Percentiles rank a stretch among this genome's conserved stretches.
Conservation (phyloP, 1,140 invertebrate genomes). For the Lycorma delicatula region DNA sequence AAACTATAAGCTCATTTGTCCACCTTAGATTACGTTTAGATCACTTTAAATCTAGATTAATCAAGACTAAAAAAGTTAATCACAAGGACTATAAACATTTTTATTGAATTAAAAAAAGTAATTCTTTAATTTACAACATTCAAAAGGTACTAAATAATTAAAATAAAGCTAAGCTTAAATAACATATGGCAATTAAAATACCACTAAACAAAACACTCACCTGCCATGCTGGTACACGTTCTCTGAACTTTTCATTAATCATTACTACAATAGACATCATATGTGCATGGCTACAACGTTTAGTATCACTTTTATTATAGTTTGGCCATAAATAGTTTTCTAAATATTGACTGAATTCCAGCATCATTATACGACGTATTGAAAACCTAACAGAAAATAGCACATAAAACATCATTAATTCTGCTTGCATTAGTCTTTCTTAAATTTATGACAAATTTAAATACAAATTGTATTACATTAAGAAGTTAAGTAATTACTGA, state of each 20-base stretch:
- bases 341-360: slow-evolving; percentile 95
- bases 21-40: no score
- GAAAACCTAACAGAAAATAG: no score
- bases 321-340: slow-evolving; percentile 98
- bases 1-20: no score
- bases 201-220: slow-evolving; percentile 44
- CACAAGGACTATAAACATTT: no score
- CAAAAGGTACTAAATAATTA: no score
- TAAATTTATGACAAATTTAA: not conserved
- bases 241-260: slow-evolving; percentile 97
- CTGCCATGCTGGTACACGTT: slow-evolving; percentile 93
- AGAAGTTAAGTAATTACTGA: not conserved
- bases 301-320: slow-evolving; percentile 55
- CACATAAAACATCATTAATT: not conserved
- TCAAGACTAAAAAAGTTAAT: no score
- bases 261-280: slow-evolving; percentile 94
- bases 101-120: no score
- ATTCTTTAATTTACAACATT: no score
- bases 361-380: slow-evolving; percentile 82
- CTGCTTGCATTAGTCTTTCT: not conserved
- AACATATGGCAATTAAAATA: no score
- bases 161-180: no score
- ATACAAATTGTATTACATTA: not conserved
- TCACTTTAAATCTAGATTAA: no score
- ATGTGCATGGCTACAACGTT: slow-evolving; percentile 62